Conservation (phyloP, 1,140 invertebrate genomes). For the Marisa cornuarietis region DNA sequence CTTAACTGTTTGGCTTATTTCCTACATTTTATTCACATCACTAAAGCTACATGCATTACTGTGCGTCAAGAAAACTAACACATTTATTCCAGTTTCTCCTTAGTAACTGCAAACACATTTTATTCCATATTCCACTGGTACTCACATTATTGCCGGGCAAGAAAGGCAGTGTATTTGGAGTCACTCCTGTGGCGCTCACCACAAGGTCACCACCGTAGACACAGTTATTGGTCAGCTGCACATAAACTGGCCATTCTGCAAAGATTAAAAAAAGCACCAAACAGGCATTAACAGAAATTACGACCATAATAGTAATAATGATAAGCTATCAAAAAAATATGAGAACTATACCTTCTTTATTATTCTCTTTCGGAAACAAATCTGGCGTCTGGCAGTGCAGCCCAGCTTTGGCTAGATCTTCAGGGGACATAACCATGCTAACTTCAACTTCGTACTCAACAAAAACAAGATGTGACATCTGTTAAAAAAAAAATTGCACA, state of each 20-base stretch:
- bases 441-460: slow-evolving; percentile 81
- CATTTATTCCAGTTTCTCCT: too few species aligned
- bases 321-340: background rate
- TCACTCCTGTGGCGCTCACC: slow-evolving; percentile 94
- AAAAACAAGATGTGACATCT: slow-evolving; percentile 57
- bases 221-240: slow-evolving; percentile 80
- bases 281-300: background rate
- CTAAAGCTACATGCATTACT: too few species aligned
- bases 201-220: slow-evolving; percentile 88
- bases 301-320: background rate
- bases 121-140: background rate
- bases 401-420: slow-evolving; percentile 43
- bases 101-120: too few species aligned
- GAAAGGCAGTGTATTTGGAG: slow-evolving; percentile 70
- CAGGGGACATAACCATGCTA: slow-evolving; percentile 49
- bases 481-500: slow-evolving; percentile 7
- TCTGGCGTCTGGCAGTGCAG: background rate
- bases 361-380: background rate
- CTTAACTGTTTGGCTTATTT: too few species aligned
- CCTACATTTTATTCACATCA: too few species aligned
- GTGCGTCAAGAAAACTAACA: too few species aligned
- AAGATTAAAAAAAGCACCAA: slow-evolving; percentile 8
- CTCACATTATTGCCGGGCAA: slow-evolving; percentile 58
- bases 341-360: background rate
- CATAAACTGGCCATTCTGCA: slow-evolving; percentile 76